Evolutionary conservation across 2,797 vertebrate genomes (phyloP).

Genomic region (Fratercula arctica): DNA sequence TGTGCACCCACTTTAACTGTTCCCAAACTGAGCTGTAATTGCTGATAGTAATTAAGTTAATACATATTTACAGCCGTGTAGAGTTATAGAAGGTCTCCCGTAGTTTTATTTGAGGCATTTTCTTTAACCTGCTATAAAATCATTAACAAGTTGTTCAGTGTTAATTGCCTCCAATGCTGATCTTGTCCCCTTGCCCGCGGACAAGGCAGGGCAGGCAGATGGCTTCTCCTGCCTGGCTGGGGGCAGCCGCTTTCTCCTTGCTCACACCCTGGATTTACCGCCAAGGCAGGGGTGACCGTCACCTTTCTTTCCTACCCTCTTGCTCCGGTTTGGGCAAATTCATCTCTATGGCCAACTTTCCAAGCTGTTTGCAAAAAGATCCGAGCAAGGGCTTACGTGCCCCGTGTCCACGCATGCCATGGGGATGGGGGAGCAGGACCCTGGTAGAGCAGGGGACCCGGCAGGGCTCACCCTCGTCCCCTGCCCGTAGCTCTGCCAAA

Average conservation of each 20-base stretch:
- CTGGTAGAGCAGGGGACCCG: accelerated
- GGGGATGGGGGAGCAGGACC: not conserved
- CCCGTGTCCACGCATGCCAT: accelerated
- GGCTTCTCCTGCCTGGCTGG: not conserved
- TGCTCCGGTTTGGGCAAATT: not conserved
- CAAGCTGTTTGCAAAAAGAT: not conserved
- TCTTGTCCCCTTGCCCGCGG: conserved; percentile 74
- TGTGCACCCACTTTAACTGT: conserved; percentile 84
- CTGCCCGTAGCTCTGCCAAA: not conserved
- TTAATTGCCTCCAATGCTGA: conserved; percentile 78
- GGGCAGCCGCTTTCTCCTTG: not conserved
- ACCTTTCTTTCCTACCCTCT: not conserved
- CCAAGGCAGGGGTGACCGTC: not conserved
- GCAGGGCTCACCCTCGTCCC: not conserved
- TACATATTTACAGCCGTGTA: conserved; percentile 93
- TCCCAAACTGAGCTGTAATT: conserved; percentile 85
- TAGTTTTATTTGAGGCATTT: conserved; percentile 88
- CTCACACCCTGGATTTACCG: not conserved
- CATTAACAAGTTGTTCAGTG: conserved; percentile 87
- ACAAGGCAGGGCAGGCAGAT: conserved; percentile 69
- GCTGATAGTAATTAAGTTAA: conserved; percentile 91
- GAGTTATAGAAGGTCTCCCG: conserved; percentile 86
- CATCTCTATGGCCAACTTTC: not conserved
- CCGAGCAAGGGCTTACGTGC: accelerated
- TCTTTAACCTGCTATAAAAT: conserved; percentile 88